A percentile compares a stretch with the other conserved stretches of the same genome.
Conservation (phyloP, 2,888 invertebrate genomes). For the Tachina fera region DNA sequence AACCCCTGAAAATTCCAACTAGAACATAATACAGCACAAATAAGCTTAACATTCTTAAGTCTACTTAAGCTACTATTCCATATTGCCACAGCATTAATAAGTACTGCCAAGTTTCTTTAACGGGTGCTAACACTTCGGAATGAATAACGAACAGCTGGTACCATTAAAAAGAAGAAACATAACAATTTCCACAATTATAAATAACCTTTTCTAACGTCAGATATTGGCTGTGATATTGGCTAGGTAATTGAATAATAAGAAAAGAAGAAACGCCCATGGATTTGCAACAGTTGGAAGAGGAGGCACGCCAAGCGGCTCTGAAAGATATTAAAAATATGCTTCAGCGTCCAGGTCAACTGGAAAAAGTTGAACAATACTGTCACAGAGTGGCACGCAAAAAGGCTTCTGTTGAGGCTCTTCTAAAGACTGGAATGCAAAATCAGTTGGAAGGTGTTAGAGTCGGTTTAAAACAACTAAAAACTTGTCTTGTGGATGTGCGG, state of each 20-base stretch:
- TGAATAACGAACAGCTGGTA: no score
- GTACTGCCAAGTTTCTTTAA: no score
- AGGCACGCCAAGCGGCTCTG: slow-evolving; percentile 90
- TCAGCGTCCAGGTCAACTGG: slow-evolving; percentile 97
- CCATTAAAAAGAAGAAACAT: no score
- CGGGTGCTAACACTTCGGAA: no score
- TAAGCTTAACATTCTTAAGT: no score
- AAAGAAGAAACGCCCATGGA: slow-evolving; percentile 77
- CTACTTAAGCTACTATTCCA: no score
- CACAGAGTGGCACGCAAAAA: slow-evolving; percentile 82
- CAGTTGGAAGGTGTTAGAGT: slow-evolving; percentile 98
- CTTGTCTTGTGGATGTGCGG: slow-evolving; percentile 92
- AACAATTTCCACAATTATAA: no score
- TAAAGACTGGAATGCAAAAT: slow-evolving; percentile 99
- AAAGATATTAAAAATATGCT: slow-evolving; percentile 96
- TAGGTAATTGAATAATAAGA: neutral
- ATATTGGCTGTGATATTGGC: no score
- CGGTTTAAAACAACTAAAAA: slow-evolving; percentile 94
- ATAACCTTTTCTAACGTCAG: no score
- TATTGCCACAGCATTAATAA: no score
- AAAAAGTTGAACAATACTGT: slow-evolving; percentile 87
- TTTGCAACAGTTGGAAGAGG: slow-evolving; percentile 89
- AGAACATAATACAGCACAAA: no score
- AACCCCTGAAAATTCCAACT: no score
- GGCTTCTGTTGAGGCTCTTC: slow-evolving; percentile 81